Evolutionary conservation across 1,140 invertebrate species (phyloP).

Genomic region (Macrotrachela quadricornifera): DNA sequence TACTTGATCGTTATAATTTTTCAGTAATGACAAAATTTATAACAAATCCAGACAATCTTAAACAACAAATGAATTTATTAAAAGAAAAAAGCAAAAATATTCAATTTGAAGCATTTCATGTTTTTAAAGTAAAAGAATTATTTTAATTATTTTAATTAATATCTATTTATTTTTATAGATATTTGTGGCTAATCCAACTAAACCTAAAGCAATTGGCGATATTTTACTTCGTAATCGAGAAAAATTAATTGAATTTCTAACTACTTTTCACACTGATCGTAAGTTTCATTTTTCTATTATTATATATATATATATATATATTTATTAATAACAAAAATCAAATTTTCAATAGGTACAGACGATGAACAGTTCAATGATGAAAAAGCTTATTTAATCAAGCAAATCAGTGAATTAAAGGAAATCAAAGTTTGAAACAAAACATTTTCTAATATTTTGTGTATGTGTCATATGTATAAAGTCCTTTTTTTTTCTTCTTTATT

Average conservation of each 20-base stretch:
- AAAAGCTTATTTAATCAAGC: slow-evolving; percentile 98
- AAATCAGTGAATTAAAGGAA: slow-evolving; percentile 87
- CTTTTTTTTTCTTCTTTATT: no score
- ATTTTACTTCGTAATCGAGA: slow-evolving; percentile 94
- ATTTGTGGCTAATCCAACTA: slow-evolving; percentile 99
- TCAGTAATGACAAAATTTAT: slow-evolving; percentile 96
- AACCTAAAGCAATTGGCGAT: slow-evolving; percentile 93
- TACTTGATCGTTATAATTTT: slow-evolving; percentile 96
- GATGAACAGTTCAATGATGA: slow-evolving; percentile 99
- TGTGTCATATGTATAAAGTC: no score
- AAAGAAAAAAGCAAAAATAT: slow-evolving; percentile 97
- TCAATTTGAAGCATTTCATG: slow-evolving; percentile 99
- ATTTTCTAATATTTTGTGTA: no score
- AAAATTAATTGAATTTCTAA: slow-evolving; percentile 91
- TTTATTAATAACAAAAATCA: no score
- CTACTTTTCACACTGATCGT: slow-evolving; percentile 94
- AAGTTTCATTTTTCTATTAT: background rate
- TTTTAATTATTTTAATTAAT: background rate
- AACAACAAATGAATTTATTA: slow-evolving; percentile 99
- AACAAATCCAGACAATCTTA: slow-evolving; percentile 94
- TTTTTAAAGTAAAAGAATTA: slow-evolving; percentile 66
- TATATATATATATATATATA: no score
- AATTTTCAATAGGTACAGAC: slow-evolving; percentile 33
- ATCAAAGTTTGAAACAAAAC: no score
- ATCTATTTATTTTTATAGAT: slow-evolving; percentile 41